A percentile compares a stretch with the other conserved stretches of the same genome.
Conservation (phyloP, 2,888 invertebrate genomes). For the Pristionchus fissidentatus region DNA sequence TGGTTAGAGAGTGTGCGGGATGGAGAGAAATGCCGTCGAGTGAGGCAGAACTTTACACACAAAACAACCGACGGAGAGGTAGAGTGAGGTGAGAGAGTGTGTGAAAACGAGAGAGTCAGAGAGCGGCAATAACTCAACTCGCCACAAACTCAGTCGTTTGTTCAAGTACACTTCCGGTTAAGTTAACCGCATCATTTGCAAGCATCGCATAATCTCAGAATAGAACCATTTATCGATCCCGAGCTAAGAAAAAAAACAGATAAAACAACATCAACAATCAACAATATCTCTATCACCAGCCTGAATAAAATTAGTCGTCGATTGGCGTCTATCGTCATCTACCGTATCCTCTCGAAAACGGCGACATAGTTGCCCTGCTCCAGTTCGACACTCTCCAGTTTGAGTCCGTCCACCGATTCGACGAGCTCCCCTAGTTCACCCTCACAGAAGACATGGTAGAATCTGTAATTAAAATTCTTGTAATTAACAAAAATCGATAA, state of each 20-base stretch:
- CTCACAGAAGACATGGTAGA: constrained; percentile 74
- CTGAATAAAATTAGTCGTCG: background rate
- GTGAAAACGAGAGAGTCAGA: background rate
- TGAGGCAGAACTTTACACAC: constrained; percentile 29
- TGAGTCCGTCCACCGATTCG: constrained; percentile 53
- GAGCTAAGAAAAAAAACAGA: background rate
- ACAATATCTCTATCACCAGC: constrained; percentile 2
- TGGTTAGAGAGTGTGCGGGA: background rate
- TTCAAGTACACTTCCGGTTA: no score
- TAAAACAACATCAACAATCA: constrained; percentile 12
- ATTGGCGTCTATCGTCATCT: background rate
- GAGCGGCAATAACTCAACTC: background rate
- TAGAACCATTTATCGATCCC: background rate
- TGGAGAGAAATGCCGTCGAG: background rate
- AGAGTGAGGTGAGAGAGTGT: background rate
- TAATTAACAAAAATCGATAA: no score
- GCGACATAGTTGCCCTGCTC: constrained; percentile 75
- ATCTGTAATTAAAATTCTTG: constrained; percentile 62
- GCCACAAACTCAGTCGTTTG: no score
- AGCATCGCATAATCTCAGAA: background rate
- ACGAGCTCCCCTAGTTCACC: constrained; percentile 71
- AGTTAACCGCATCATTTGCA: no score
- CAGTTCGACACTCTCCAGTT: constrained; percentile 58
- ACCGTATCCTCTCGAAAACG: constrained; percentile 60
- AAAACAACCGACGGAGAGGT: background rate